Conservation (phyloP, 2,888 invertebrate species). For the Onchidella celtica region DNA sequence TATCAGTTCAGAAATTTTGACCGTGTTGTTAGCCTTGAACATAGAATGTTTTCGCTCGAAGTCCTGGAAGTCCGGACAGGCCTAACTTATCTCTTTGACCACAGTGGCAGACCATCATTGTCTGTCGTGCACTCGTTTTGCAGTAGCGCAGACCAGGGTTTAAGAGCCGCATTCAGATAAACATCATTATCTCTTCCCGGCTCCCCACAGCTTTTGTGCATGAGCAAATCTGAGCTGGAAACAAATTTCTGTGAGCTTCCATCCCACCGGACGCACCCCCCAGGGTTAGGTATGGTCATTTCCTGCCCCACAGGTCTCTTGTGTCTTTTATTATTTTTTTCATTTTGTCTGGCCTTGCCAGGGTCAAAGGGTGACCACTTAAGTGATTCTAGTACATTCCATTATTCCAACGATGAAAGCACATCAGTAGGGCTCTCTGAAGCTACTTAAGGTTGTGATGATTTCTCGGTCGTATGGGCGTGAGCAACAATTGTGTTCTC, state of each 20-base stretch:
- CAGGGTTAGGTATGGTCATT: not conserved
- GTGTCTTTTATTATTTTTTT: not conserved
- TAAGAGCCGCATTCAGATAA: not conserved
- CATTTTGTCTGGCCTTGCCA: not conserved
- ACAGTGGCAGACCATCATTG: not conserved
- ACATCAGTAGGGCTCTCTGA: not conserved
- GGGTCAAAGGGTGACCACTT: not conserved
- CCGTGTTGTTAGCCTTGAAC: not conserved
- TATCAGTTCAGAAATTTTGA: not conserved
- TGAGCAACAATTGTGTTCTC: no score
- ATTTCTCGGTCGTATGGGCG: no score
- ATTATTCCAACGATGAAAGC: not conserved
- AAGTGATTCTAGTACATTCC: constrained; percentile 3
- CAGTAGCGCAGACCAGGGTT: not conserved
- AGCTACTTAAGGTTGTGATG: no score
- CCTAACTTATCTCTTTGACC: not conserved
- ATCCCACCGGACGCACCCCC: not conserved
- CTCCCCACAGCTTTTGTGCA: not conserved
- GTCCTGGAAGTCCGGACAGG: not conserved
- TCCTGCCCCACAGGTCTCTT: not conserved
- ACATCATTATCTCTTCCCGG: not conserved
- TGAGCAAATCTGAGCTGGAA: not conserved
- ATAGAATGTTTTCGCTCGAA: no score
- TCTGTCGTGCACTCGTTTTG: not conserved
- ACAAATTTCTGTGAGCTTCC: not conserved